Evolutionary conservation across 2,113 vertebrate genomes (phyloP).

Genomic region (Oxygymnocypris stewartii): DNA sequence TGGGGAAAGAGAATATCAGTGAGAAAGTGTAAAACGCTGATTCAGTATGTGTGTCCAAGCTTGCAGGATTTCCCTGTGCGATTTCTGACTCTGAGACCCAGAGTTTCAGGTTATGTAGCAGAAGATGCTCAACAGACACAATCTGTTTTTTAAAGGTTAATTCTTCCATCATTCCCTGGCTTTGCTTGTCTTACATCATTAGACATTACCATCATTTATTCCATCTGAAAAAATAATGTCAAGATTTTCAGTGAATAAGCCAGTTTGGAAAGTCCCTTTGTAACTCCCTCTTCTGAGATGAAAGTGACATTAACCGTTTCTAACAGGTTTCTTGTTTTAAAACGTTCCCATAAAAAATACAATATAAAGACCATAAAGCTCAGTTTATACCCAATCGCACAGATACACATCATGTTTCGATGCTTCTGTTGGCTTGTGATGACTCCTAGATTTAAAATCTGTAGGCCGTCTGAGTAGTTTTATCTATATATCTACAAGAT

Average conservation of each 20-base stretch:
- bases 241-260: neutral
- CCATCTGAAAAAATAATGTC: neutral
- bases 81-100: neutral
- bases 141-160: neutral
- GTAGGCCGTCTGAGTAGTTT: neutral
- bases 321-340: neutral
- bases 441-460: conserved; percentile 18
- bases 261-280: neutral
- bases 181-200: neutral
- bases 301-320: neutral
- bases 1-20: neutral
- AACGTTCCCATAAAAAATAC: neutral
- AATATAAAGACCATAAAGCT: neutral
- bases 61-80: neutral
- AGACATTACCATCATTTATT: neutral
- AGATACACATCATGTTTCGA: neutral
- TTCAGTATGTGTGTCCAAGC: neutral
- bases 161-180: neutral
- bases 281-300: neutral
- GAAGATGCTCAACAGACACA: neutral
- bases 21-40: neutral
- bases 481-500: conserved; percentile 16
- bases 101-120: neutral
- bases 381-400: neutral
- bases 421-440: neutral